Evolutionary conservation across 2,888 invertebrate genomes (phyloP).

Genomic region (Agrotis ipsilon): DNA sequence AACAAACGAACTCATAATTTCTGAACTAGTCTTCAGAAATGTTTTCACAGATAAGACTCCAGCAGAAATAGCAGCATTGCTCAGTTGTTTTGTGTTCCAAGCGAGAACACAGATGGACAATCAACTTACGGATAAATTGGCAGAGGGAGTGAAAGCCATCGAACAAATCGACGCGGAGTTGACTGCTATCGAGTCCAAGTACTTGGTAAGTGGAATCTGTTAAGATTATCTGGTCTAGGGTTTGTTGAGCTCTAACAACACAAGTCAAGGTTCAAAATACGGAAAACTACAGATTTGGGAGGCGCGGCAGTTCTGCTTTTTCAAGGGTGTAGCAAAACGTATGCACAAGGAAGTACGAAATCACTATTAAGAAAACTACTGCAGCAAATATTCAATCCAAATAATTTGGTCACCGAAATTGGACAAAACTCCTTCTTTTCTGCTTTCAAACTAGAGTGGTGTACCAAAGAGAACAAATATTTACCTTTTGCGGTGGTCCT

Average conservation of each 20-base stretch:
- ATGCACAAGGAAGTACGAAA: too few relatives aligned
- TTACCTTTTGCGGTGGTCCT: too few relatives aligned
- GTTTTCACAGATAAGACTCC: conserved; percentile 96
- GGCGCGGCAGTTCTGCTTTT: too few relatives aligned
- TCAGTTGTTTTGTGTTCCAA: conserved; percentile 98
- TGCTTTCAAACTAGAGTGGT: too few relatives aligned
- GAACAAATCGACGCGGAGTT: conserved; percentile 93
- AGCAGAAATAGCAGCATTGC: conserved; percentile 97
- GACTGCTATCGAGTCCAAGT: conserved; percentile 92
- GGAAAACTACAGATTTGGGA: background rate
- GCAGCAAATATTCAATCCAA: too few relatives aligned
- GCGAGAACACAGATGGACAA: conserved; percentile 93
- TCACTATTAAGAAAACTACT: too few relatives aligned
- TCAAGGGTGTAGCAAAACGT: too few relatives aligned
- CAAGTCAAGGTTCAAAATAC: background rate
- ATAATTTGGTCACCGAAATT: too few relatives aligned
- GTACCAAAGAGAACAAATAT: too few relatives aligned
- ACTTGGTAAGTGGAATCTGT: conserved; percentile 85
- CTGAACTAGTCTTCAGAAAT: conserved; percentile 98
- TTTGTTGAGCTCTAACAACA: background rate
- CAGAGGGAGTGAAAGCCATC: conserved; percentile 93
- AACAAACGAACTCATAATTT: conserved; percentile 96
- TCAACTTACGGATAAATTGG: conserved; percentile 91
- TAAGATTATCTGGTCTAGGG: background rate
- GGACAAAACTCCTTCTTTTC: too few relatives aligned